Evolutionary conservation across 2,113 vertebrate genomes (phyloP), one percentile per base, ranked within the genome.

Genomic region (Aythya baeri): DNA sequence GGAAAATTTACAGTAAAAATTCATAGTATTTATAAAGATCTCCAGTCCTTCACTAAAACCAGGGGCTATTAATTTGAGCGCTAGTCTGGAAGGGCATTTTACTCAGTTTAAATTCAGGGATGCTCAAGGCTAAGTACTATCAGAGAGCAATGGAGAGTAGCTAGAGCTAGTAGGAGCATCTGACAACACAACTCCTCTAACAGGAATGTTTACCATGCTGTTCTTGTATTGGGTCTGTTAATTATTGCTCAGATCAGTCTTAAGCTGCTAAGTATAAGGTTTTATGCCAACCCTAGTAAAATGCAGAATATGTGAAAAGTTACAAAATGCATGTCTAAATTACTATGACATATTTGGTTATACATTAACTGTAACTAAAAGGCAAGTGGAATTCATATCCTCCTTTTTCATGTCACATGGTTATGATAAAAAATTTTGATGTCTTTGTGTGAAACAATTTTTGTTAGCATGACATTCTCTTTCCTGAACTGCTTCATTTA

Each of bases 171-270:
- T 36, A 38, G 13, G 9, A 82, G 1, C 22, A 41, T 52, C 61
- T 79, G 49, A 41, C 3, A 6, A n/a, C 36, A 11, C 2, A 7
- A 4, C 16, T 18, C 5, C 31, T 82, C 18, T 52, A 76, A 79
- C 68, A 0, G 1, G 18, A 73, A 76, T 13, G 11, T 17, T 73
- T 29, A 38, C 9, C 0, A 1, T 34, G 13, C 15, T 55, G 27
- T 55, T 55, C 54, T 55, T 55, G 27, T 27, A 55, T 12, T 38
- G n/a, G 26, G 26, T 52, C 49, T 52, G 61, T 18, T 6, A 72
- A 21, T 36, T 89, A 52, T 2, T 2, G 10, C 13, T 70, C 49
- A 43, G n/a, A 88, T 41, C 38, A 74, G 8, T 66, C 6, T 6
- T 31, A 54, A 12, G 66, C 10, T 16, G 21, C 23, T 54, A 36